Conservation (phyloP, 2,797 vertebrate species). For the Trachurus trachurus region DNA sequence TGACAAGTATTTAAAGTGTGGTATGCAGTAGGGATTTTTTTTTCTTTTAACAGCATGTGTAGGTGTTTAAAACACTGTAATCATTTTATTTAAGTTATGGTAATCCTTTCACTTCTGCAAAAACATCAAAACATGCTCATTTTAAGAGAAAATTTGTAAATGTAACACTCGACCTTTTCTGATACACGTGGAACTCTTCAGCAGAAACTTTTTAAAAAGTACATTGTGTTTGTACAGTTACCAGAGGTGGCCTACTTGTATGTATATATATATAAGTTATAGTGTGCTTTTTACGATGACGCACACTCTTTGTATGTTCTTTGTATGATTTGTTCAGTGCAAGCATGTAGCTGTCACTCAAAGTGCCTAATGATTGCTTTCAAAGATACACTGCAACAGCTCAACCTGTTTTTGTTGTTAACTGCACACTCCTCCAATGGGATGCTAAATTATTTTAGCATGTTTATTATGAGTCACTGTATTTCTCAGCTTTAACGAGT, state of each 20-base stretch:
- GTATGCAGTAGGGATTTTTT: background rate
- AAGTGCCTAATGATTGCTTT: slow-evolving; percentile 52
- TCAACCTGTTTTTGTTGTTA: background rate
- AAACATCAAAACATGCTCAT: no score
- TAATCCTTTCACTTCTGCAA: background rate
- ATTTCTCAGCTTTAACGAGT: background rate
- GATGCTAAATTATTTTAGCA: slow-evolving; percentile 12
- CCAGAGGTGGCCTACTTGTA: slow-evolving; percentile 38
- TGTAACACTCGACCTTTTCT: no score
- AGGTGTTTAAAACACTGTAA: background rate
- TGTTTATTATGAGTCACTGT: slow-evolving; percentile 9
- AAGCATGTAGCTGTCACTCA: slow-evolving; percentile 1
- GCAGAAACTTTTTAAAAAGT: background rate
- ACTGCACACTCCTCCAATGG: slow-evolving; percentile 22
- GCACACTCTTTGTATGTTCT: background rate
- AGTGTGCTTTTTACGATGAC: slow-evolving; percentile 11
- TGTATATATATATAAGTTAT: slow-evolving; percentile 32
- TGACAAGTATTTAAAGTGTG: background rate
- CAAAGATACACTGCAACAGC: background rate
- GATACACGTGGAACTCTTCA: background rate
- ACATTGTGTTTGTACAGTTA: slow-evolving; percentile 2
- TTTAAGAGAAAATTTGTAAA: no score
- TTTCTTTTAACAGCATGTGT: background rate
- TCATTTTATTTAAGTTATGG: background rate
- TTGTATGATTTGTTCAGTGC: background rate